Evolutionary conservation across 2,888 invertebrate species (phyloP).

Genomic region (Tetheella fluctuosa): DNA sequence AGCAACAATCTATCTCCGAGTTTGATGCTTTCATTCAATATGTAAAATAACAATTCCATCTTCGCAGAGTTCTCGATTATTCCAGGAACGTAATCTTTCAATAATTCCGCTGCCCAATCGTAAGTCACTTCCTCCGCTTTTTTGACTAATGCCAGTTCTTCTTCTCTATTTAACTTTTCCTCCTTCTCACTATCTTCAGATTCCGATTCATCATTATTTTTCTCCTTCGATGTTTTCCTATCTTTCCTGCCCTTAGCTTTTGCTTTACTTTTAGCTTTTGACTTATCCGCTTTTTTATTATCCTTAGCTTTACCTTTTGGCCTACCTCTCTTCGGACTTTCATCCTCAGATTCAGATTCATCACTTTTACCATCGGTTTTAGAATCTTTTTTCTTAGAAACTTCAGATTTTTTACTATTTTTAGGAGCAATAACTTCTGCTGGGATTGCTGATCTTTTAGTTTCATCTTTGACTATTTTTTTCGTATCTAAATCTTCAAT

Average conservation of each 20-base stretch:
- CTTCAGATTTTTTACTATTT: constrained; percentile 42
- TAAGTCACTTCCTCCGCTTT: constrained; percentile 93
- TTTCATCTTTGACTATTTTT: constrained; percentile 73
- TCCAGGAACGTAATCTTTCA: constrained; percentile 95
- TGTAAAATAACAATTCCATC: constrained; percentile 96
- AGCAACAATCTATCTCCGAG: constrained; percentile 95
- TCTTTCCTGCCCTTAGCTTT: constrained; percentile 77
- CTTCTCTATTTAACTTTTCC: constrained; percentile 84
- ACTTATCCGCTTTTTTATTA: constrained; percentile 63
- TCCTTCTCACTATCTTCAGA: constrained; percentile 84
- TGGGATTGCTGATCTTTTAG: constrained; percentile 48
- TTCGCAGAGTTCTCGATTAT: constrained; percentile 96
- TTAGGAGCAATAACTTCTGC: constrained; percentile 39
- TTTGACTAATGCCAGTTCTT: constrained; percentile 82
- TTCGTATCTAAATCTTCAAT: constrained; percentile 80
- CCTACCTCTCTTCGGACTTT: constrained; percentile 59
- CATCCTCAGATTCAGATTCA: constrained; percentile 65
- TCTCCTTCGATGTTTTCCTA: constrained; percentile 74
- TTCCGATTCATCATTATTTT: constrained; percentile 82
- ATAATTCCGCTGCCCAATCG: constrained; percentile 93
- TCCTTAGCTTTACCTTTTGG: constrained; percentile 61
- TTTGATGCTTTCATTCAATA: constrained; percentile 94
- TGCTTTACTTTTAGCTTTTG: constrained; percentile 64
- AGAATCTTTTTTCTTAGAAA: constrained; percentile 40
- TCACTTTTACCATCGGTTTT: constrained; percentile 56